These are phyloP conservation scores for Leptosomus discolor DNA, from an alignment of 2,113 vertebrate genomes.

Conservation along the genomic window DNA sequence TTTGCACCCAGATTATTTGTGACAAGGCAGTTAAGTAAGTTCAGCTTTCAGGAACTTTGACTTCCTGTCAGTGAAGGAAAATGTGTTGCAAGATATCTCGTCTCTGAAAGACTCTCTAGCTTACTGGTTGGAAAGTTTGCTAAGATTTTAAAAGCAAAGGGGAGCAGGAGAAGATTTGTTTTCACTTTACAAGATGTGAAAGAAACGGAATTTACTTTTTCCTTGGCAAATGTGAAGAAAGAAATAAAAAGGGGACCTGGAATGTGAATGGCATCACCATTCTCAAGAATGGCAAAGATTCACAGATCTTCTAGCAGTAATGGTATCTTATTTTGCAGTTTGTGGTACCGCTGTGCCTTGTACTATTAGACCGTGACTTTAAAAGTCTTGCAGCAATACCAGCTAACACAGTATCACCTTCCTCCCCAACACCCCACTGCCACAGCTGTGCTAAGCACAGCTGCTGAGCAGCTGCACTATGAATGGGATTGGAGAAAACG, in stretches of 20 bases:
- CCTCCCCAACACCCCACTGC: not conserved
- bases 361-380: not conserved
- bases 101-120: not conserved
- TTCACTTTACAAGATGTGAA: not conserved
- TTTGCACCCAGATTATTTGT: not conserved
- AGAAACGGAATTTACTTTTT: not conserved
- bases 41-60: not conserved
- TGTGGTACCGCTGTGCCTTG: not conserved
- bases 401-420: not conserved
- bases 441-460: not conserved
- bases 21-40: not conserved
- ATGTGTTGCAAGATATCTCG: fast-evolving
- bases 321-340: not conserved
- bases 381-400: not conserved
- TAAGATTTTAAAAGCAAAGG: not conserved
- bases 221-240: not conserved
- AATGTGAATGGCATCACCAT: not conserved
- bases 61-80: not conserved
- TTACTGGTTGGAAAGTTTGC: not conserved
- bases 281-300: not conserved
- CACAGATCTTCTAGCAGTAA: not conserved
- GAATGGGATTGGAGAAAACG: not conserved
- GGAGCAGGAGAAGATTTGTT: not conserved
- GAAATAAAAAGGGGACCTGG: not conserved
- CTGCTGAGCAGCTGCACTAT: constrained; percentile 2